Base-by-base conservation (phyloP, 2,113 vertebrate genomes). In the Pelobates fuscus region DNA sequence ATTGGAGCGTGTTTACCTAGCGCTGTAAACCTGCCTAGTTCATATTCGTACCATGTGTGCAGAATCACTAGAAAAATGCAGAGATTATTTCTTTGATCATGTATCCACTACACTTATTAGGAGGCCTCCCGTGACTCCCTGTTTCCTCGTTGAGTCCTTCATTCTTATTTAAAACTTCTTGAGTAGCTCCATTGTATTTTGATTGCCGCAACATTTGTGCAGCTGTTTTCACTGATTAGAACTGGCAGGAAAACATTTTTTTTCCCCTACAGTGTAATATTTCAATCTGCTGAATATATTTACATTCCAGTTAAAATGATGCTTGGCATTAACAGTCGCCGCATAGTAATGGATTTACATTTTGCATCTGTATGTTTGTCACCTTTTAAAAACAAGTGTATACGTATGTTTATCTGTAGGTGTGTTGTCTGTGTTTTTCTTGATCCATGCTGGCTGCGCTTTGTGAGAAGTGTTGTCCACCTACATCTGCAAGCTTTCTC, bases 171-270 rank as follows among this genome's bases (percentile, higher is more conserved):
- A 77, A 76, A 77, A 77, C 73, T 77, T 61, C 73, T 77, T 77
- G 73, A 77, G 73, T 77, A 77, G 73, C 64, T 68, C 64, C 73
- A 77, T 77, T 77, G 73, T 77, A 65, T 77, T 77, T 46, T 77
- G 73, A 77, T 77, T 77, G 73, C 73, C 21, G 73, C 37, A 77
- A 77, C 73, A 77, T 77, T 77, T 46, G 73, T 61, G 73, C 73
- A 77, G 73, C 73, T 77, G 73, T 77, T 77, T 77, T 77, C 73
- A 68, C 73, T 77, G 73, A 77, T 77, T 77, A 77, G 73, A 77
- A 77, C 65, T 77, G 73, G 73, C 73, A 77, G 65, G 73, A 67
- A 77, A 77, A 77, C 73, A 77, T 67, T n/a, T 68, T 67, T 76
- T 60, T 58, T 23, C 8, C 23, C 27, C n/a, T 64, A 29, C 60